Evolutionary conservation across 2,797 vertebrate species (phyloP).

Genomic region (Alca torda): DNA sequence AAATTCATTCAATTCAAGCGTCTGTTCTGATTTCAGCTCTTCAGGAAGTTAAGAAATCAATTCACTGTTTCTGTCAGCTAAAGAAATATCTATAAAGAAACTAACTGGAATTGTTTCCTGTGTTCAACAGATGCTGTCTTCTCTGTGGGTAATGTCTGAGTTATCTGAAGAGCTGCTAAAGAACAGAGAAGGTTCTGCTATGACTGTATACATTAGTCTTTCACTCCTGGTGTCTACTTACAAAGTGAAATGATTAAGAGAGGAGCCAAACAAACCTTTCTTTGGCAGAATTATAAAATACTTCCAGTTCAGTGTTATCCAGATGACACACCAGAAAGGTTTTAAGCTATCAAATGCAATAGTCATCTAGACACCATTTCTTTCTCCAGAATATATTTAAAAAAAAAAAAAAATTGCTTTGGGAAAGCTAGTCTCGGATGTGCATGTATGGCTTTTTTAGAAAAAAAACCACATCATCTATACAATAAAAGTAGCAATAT

Average conservation of each 20-base stretch:
- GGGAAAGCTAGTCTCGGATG: background rate
- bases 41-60: background rate
- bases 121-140: background rate
- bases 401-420: background rate
- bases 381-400: background rate
- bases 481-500: background rate
- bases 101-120: background rate
- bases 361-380: background rate
- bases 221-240: background rate
- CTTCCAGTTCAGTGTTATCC: background rate
- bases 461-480: background rate
- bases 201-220: background rate
- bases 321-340: background rate
- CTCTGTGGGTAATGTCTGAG: background rate
- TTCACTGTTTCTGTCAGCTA: background rate
- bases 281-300: background rate
- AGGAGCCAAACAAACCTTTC: background rate
- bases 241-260: background rate
- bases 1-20: background rate
- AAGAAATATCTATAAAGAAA: background rate
- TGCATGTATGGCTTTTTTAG: background rate
- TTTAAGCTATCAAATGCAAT: background rate
- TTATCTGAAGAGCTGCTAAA: background rate
- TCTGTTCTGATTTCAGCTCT: background rate
- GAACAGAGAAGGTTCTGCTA: background rate